Conservation (phyloP, 2,797 vertebrate species). For the Scomberomorus guttatus region DNA sequence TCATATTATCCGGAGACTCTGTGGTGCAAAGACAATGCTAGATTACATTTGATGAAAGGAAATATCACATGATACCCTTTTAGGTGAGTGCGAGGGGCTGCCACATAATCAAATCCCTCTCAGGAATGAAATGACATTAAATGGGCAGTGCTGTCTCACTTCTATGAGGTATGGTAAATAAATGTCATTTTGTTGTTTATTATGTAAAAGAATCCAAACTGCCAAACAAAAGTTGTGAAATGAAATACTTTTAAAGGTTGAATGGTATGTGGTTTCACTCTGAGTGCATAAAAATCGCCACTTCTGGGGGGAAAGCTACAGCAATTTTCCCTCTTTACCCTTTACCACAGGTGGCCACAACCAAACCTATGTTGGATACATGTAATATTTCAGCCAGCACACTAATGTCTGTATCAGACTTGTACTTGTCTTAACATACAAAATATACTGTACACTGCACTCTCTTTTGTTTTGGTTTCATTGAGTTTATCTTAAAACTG, state of each 20-base stretch:
- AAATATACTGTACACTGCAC: too few species aligned
- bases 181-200: background rate
- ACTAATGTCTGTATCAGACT: too few species aligned
- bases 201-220: background rate
- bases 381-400: background rate
- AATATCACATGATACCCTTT: constrained; percentile 2
- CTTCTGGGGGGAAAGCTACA: too few species aligned
- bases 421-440: too few species aligned
- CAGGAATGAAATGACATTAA: background rate
- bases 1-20: background rate
- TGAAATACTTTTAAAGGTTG: background rate
- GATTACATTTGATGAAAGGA: constrained; percentile 1
- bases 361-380: too few species aligned
- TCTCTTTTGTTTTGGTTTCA: too few species aligned
- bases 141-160: background rate
- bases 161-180: background rate
- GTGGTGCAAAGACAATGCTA: constrained; percentile 3
- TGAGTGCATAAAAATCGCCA: too few species aligned
- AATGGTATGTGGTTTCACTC: too few species aligned
- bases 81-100: background rate
- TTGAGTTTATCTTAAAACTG: too few species aligned
- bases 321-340: too few species aligned
- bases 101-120: background rate
- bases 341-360: too few species aligned
- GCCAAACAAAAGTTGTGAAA: background rate